Evolutionary conservation across 2,888 invertebrate genomes (phyloP).

Genomic region (Emesis russula): DNA sequence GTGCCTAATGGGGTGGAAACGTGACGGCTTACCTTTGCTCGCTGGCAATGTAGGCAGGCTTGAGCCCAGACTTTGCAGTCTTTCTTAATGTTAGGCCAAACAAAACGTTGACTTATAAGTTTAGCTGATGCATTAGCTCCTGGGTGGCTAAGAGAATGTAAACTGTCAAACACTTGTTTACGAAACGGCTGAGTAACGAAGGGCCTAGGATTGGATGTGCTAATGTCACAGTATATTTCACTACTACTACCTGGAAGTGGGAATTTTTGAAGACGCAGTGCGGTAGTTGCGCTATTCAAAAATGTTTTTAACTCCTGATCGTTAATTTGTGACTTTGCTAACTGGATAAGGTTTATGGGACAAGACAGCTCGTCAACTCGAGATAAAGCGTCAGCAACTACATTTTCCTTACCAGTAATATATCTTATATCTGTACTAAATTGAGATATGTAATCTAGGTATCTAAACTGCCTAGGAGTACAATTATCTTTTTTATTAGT

Average conservation of each 20-base stretch:
- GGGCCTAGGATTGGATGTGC: background rate
- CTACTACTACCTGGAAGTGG: background rate
- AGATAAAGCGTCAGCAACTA: constrained; percentile 82
- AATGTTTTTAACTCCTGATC: background rate
- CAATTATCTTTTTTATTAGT: constrained; percentile 42
- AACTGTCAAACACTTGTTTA: background rate
- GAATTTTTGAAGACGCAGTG: background rate
- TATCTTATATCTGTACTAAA: constrained; percentile 58
- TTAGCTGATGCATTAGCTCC: background rate
- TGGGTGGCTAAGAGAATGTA: background rate
- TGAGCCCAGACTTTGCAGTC: background rate
- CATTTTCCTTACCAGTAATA: constrained; percentile 60
- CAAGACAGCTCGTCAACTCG: background rate
- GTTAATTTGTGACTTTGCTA: background rate
- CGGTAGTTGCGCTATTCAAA: background rate
- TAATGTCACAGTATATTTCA: constrained; percentile 77
- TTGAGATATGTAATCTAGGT: constrained; percentile 62
- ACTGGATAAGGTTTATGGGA: background rate
- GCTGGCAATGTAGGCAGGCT: background rate
- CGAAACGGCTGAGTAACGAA: background rate
- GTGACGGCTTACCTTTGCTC: constrained; percentile 1
- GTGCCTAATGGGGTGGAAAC: background rate
- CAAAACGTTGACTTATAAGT: background rate
- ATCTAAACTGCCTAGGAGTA: constrained; percentile 57
- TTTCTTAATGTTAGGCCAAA: constrained; percentile 4